Conservation (phyloP, 2,113 vertebrate species). For the Pontoporia blainvillei region DNA sequence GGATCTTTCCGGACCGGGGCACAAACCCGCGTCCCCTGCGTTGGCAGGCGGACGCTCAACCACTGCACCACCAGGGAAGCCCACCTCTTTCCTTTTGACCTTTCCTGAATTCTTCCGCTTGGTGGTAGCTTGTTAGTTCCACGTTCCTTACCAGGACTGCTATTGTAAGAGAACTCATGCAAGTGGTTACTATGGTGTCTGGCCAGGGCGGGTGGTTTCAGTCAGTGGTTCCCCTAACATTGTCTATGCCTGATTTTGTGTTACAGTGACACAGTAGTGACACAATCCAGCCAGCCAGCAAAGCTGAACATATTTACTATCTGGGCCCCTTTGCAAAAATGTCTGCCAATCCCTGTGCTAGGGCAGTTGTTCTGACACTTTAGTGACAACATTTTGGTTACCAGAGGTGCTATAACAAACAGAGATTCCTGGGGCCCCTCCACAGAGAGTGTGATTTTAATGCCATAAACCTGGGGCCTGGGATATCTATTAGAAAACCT, state of each 20-base stretch:
- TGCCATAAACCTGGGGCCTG: not conserved
- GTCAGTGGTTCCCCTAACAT: no score
- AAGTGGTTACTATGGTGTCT: no score
- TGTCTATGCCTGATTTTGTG: not conserved
- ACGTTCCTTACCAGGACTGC: no score
- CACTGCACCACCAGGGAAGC: no score
- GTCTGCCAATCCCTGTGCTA: fast-evolving
- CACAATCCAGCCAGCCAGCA: not conserved
- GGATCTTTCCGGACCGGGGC: no score
- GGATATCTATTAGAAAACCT: not conserved
- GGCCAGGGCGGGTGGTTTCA: no score
- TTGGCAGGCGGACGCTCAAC: no score
- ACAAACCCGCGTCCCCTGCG: no score
- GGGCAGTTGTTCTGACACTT: not conserved
- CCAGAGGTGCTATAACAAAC: not conserved
- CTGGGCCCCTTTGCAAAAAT: not conserved
- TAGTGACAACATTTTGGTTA: not conserved
- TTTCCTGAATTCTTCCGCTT: no score
- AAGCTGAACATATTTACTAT: not conserved
- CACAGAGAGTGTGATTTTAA: not conserved
- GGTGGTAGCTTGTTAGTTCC: no score
- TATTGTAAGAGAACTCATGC: no score
- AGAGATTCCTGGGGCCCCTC: not conserved
- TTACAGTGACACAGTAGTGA: not conserved
- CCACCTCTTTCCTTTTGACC: no score